A percentile compares a stretch with the other conserved stretches of the same genome.
phyloP scores from a whole-genome alignment of 2,113 vertebrate species.

The Spheniscus mendiculus region DNA sequence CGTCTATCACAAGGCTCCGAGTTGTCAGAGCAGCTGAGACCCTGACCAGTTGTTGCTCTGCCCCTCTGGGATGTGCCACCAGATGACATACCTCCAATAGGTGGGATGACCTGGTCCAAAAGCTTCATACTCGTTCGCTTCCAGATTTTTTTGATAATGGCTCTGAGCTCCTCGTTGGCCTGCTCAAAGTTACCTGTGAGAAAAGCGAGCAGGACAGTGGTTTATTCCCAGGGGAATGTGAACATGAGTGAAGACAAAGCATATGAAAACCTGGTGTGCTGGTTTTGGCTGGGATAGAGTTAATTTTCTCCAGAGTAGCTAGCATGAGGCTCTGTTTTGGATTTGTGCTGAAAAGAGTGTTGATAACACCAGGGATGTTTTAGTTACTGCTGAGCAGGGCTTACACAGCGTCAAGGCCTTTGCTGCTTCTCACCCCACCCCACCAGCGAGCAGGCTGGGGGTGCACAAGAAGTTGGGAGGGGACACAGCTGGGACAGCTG shows the following conservation, averaged over 20 bases:
- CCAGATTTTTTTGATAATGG: conserved; percentile 98
- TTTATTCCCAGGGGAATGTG: not conserved
- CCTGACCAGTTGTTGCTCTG: accelerated
- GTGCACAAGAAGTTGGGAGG: too few relatives aligned
- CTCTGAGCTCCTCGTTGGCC: conserved; percentile 93
- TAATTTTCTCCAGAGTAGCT: too few relatives aligned
- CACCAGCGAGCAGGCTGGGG: too few relatives aligned
- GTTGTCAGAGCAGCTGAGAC: not conserved
- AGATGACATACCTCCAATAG: conserved; percentile 86
- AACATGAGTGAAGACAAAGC: not conserved
- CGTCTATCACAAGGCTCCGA: not conserved
- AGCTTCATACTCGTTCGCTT: conserved; percentile 99
- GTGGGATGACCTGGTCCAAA: conserved; percentile 96
- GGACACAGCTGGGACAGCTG: too few relatives aligned
- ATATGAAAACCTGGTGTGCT: not conserved
- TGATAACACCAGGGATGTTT: too few relatives aligned
- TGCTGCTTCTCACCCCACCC: too few relatives aligned
- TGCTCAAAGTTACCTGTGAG: conserved; percentile 93
- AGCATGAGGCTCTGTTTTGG: too few relatives aligned
- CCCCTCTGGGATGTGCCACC: not conserved
- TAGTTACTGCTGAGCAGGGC: too few relatives aligned
- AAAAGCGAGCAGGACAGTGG: not conserved
- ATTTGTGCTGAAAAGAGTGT: too few relatives aligned
- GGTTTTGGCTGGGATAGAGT: too few relatives aligned
- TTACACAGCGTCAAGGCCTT: too few relatives aligned